Evolutionary conservation across 1,140 invertebrate genomes (phyloP).

Genomic region (Musca vetustissima): DNA sequence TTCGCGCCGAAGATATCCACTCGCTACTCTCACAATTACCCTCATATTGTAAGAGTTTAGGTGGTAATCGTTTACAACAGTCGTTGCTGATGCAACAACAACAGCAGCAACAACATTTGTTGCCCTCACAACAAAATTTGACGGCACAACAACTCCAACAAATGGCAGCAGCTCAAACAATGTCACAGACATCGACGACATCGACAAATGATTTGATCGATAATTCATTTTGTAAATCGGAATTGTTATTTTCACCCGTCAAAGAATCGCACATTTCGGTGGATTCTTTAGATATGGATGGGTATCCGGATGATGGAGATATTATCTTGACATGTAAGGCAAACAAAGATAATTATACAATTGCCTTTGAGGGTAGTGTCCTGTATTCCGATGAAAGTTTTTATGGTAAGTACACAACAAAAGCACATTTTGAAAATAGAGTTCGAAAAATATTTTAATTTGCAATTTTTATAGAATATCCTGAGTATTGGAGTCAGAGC

Average conservation of each 20-base stretch:
- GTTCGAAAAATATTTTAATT: background rate
- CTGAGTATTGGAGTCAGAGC: no score
- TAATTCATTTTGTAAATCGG: slow-evolving; percentile 82
- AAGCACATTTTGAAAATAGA: background rate
- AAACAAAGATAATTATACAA: slow-evolving; percentile 93
- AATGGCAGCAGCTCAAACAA: slow-evolving; percentile 48
- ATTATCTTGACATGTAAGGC: slow-evolving; percentile 86
- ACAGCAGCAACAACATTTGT: slow-evolving; percentile 48
- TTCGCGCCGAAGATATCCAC: slow-evolving; percentile 87
- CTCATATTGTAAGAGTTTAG: slow-evolving; percentile 62
- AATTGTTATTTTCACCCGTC: slow-evolving; percentile 86
- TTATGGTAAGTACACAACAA: slow-evolving; percentile 60
- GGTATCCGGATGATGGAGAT: slow-evolving; percentile 69
- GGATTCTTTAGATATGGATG: slow-evolving; percentile 85
- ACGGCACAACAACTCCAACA: slow-evolving; percentile 33
- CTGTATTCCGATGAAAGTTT: slow-evolving; percentile 84
- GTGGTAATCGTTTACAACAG: slow-evolving; percentile 44
- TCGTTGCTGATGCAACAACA: slow-evolving; percentile 49
- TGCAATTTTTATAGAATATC: no score
- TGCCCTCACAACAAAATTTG: slow-evolving; percentile 13
- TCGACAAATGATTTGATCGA: slow-evolving; percentile 53
- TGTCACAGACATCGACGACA: slow-evolving; percentile 51
- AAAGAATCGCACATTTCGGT: slow-evolving; percentile 87
- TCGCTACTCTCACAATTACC: slow-evolving; percentile 78
- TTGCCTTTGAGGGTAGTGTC: slow-evolving; percentile 88